These are phyloP conservation scores for Orientallactaga bullata DNA, from an alignment of 2,113 vertebrate species.

Conservation along the genomic window DNA sequence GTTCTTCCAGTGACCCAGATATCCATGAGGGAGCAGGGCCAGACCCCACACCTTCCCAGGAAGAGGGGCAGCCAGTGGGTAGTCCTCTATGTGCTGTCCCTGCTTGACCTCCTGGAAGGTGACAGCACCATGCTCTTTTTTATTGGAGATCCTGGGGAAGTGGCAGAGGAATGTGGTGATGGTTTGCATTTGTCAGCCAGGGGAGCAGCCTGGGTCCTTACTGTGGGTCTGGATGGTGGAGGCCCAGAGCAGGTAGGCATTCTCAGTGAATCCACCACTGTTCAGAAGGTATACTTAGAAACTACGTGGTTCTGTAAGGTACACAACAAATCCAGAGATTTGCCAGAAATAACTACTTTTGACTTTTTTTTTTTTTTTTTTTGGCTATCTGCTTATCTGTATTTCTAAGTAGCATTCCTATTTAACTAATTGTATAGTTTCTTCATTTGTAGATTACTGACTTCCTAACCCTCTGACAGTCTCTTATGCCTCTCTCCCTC, in stretches of 20 bases:
- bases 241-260: too few species aligned
- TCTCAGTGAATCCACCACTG: neutral
- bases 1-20: neutral
- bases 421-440: neutral
- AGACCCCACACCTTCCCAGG: neutral
- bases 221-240: neutral
- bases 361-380: rapidly evolving
- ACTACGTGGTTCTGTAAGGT: neutral
- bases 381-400: neutral
- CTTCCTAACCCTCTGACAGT: neutral
- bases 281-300: neutral
- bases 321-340: neutral
- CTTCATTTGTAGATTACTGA: neutral
- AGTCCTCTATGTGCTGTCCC: neutral
- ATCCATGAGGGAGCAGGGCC: rapidly evolving
- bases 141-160: neutral
- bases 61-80: neutral
- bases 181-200: neutral
- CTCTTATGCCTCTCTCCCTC: neutral
- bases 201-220: neutral
- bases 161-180: too few species aligned
- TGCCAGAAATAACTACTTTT: neutral
- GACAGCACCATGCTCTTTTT: rapidly evolving
- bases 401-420: neutral
- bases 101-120: too few species aligned